Conservation (phyloP, 1,140 invertebrate species). For the Araneus ventricosus region DNA sequence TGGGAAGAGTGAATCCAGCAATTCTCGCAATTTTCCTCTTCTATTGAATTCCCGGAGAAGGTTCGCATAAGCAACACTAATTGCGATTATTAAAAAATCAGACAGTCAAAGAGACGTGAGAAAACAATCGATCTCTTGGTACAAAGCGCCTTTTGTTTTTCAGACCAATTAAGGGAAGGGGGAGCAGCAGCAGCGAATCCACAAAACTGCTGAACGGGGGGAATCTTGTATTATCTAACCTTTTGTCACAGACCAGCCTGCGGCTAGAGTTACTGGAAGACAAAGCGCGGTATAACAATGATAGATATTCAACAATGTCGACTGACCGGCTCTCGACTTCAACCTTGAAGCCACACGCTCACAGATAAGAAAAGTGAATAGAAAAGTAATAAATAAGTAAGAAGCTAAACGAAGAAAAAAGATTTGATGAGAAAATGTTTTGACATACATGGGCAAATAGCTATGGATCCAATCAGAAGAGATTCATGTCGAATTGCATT, state of each 20-base stretch:
- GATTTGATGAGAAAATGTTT: background rate
- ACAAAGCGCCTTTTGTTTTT: slow-evolving; percentile 32
- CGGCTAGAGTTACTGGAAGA: background rate
- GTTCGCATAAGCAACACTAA: background rate
- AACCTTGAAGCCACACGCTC: slow-evolving; percentile 9
- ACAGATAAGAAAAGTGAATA: background rate
- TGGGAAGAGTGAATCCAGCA: background rate
- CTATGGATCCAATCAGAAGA: background rate
- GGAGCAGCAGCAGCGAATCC: slow-evolving; percentile 16
- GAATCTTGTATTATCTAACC: slow-evolving; percentile 48
- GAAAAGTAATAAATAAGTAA: background rate
- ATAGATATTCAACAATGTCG: slow-evolving; percentile 19
- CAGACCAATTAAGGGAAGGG: slow-evolving; percentile 25
- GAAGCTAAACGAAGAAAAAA: background rate
- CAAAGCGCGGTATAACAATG: slow-evolving; percentile 37
- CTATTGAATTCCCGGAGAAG: background rate
- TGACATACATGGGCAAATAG: background rate
- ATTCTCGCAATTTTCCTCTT: background rate
- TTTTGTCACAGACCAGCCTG: slow-evolving; percentile 24
- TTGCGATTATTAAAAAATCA: slow-evolving; percentile 31
- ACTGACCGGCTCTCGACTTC: background rate
- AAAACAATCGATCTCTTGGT: background rate
- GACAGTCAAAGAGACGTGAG: background rate
- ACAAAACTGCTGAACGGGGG: slow-evolving; percentile 28
- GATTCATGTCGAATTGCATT: background rate